phyloP scores from a whole-genome alignment of 2,113 vertebrate genomes.

The Chauna torquata region DNA sequence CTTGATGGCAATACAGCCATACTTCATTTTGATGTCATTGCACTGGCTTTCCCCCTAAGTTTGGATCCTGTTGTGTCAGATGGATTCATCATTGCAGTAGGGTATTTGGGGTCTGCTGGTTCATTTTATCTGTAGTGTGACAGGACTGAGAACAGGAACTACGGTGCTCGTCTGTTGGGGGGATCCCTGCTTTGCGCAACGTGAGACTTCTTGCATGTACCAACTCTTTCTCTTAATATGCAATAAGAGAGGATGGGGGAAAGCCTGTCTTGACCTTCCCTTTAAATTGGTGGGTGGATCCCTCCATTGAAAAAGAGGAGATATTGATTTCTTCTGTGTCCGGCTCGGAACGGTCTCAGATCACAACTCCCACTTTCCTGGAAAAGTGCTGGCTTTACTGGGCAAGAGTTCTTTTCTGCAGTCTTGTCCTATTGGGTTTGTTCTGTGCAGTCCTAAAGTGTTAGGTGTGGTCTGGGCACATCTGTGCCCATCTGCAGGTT shows the following conservation, averaged over 20 bases:
- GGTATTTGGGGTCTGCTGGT: neutral
- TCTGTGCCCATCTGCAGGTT: neutral
- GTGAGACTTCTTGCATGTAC: neutral
- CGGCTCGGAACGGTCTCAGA: neutral
- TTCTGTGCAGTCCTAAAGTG: neutral
- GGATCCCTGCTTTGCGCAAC: neutral
- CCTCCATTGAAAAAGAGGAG: neutral
- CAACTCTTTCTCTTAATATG: neutral
- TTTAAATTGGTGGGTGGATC: neutral
- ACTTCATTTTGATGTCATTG: neutral
- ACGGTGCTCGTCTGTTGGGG: fast-evolving
- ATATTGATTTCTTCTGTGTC: neutral
- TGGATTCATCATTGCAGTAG: neutral
- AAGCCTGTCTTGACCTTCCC: neutral
- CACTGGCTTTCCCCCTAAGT: neutral
- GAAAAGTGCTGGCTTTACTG: neutral
- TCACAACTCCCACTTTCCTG: neutral
- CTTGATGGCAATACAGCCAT: neutral
- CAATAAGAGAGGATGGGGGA: neutral
- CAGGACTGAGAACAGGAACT: neutral
- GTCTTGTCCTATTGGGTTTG: fast-evolving
- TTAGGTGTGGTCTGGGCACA: neutral
- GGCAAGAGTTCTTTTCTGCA: neutral
- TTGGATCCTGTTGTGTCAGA: neutral
- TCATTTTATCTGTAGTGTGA: neutral